Base-by-base conservation (phyloP, 2,113 vertebrate genomes). In the Colossoma macropomum region DNA sequence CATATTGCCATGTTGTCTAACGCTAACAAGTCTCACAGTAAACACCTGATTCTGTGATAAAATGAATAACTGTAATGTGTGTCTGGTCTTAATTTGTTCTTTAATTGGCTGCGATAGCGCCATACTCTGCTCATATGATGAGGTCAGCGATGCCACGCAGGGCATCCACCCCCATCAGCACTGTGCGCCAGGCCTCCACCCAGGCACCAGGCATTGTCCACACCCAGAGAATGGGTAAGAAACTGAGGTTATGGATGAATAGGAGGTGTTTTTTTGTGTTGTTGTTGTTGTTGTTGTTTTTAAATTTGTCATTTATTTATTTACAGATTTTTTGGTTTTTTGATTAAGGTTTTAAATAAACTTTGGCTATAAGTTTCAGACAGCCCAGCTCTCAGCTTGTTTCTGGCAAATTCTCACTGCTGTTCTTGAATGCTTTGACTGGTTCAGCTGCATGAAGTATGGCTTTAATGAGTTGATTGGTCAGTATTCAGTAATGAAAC, bases 211-310 rank as follows among this genome's bases (percentile, higher is more conserved):
- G 88, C 0, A 86, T 93, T 19, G 13, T 89, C 79, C 94, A 95
- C 84, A 88, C 91, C 1, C 97, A 96, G 68, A 95, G 94, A 94
- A 95, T 97, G 88, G 96, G 97, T 97, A 91, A 93, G 95, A 27
- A 17, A 41, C 32, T 30, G 10, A 19, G 9, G 25, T n/a, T 0
- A 27, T n/a, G 30, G 28, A 32, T 34, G n/a, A 27, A 28, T 75
- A 27, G 38, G 50, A 56, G 54, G 54, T n/a, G n/a, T n/a, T n/a
- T n/a, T n/a, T n/a, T n/a, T n/a, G n/a, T n/a, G n/a, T n/a, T n/a
- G n/a, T n/a, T n/a, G n/a, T n/a, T 2, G 15, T 2, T 25, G 52
- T 6, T 15, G 10, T 10, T 54, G 15, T 23, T 21, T n/a, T n/a
- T n/a, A n/a, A n/a, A n/a, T n/a, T n/a, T n/a, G n/a, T n/a, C n/a